phyloP scores from a whole-genome alignment of 1,140 invertebrate species.

The Mercenaria mercenaria region DNA sequence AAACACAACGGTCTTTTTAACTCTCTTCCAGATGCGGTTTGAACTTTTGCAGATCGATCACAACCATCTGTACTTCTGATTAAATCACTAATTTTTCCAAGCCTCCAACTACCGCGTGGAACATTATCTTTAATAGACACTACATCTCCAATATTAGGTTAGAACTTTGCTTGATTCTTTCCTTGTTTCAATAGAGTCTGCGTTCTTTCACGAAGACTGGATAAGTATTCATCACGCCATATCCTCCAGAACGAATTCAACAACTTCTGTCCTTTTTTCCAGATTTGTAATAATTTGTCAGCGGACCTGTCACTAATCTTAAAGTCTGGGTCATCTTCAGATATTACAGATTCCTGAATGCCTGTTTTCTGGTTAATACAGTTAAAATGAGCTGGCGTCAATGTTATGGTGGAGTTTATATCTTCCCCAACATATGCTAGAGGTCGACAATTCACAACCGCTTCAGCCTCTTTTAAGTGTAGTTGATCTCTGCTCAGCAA shows the following conservation, averaged over 20 bases:
- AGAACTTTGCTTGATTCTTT: background rate
- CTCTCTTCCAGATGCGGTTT: background rate
- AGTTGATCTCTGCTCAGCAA: background rate
- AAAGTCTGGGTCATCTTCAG: background rate
- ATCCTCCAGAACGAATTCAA: background rate
- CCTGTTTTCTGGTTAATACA: background rate
- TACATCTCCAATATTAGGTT: background rate
- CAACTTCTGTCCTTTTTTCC: background rate
- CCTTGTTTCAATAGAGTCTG: background rate
- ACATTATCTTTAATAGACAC: background rate
- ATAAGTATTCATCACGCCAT: background rate
- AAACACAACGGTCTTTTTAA: background rate
- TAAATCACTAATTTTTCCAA: background rate
- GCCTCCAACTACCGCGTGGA: background rate
- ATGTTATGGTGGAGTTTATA: conserved; percentile 22
- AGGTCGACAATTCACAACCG: conserved; percentile 22
- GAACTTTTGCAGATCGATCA: background rate
- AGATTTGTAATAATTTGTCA: background rate
- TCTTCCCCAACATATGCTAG: conserved; percentile 20
- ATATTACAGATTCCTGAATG: background rate
- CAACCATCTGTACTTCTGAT: background rate
- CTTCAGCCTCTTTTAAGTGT: conserved; percentile 29
- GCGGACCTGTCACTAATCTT: background rate
- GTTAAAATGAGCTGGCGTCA: conserved; percentile 21
- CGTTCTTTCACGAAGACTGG: background rate